Conservation (phyloP, 2,113 vertebrate species). For the Loxodonta africana region DNA sequence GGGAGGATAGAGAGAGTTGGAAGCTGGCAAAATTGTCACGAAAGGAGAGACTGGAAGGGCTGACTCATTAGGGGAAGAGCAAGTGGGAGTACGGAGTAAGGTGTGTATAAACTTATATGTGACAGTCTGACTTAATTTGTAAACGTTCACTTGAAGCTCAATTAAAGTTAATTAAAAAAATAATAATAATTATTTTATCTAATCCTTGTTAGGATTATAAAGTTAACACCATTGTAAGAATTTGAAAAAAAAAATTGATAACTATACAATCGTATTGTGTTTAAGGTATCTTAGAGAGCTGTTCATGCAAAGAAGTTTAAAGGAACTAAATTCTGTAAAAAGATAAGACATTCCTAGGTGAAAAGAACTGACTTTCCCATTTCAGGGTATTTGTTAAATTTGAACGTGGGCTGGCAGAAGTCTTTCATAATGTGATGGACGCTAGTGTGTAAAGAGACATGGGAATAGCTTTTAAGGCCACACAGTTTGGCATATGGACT, state of each 20-base stretch:
- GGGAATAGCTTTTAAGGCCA: not conserved
- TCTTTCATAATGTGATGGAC: not conserved
- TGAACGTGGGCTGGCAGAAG: not conserved
- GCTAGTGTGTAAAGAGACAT: not conserved
- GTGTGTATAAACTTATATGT: too few relatives aligned
- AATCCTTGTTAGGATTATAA: not conserved
- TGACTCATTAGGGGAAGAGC: too few relatives aligned
- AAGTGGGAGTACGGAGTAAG: too few relatives aligned
- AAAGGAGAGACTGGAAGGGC: too few relatives aligned
- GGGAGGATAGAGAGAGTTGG: too few relatives aligned
- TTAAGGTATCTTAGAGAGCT: not conserved
- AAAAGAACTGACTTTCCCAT: not conserved
- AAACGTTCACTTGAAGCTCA: too few relatives aligned
- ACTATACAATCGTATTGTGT: not conserved
- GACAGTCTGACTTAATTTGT: too few relatives aligned
- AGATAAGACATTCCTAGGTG: not conserved
- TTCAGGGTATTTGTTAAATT: not conserved
- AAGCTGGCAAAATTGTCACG: too few relatives aligned
- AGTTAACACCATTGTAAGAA: not conserved
- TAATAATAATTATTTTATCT: not conserved
- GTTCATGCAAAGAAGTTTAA: not conserved
- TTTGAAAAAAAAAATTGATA: not conserved
- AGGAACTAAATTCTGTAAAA: not conserved
- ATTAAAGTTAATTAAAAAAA: too few relatives aligned
- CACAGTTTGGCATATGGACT: not conserved